phyloP scores from a whole-genome alignment of 2,888 invertebrate species.

The Spilarctia lutea region DNA sequence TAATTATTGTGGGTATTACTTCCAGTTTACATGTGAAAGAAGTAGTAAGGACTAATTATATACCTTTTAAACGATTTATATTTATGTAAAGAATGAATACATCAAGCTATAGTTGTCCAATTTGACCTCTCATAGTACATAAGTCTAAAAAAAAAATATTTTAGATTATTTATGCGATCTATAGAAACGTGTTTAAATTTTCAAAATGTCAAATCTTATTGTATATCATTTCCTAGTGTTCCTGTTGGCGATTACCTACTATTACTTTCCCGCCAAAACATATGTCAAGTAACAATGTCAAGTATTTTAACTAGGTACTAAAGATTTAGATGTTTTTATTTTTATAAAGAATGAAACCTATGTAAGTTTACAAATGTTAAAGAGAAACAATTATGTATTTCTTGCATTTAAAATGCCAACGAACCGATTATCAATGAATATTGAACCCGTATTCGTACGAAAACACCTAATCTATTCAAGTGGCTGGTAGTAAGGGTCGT shows the following conservation, averaged over 20 bases:
- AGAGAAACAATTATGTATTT: conserved; percentile 62
- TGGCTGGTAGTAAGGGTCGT: conserved; percentile 83
- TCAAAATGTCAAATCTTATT: background rate
- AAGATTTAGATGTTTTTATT: background rate
- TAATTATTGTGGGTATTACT: no score
- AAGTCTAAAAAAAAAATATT: no score
- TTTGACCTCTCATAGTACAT: no score
- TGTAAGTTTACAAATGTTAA: conserved; percentile 12
- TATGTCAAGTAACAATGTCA: background rate
- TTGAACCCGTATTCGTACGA: conserved; percentile 80
- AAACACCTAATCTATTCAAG: conserved; percentile 87
- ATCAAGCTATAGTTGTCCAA: no score
- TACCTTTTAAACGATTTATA: no score
- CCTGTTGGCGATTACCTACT: background rate
- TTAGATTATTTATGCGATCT: no score
- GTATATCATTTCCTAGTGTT: background rate
- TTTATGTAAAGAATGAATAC: no score
- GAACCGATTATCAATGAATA: conserved; percentile 84
- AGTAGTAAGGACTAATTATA: no score
- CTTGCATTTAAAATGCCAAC: conserved; percentile 80
- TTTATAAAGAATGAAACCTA: conserved; percentile 20
- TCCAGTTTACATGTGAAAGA: no score
- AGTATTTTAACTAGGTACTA: background rate
- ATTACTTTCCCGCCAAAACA: background rate
- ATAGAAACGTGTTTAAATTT: background rate